A percentile compares a stretch with the other conserved stretches of the same genome.
These are phyloP conservation scores for Orius insidiosus DNA, from an alignment of 1,140 invertebrate genomes.

Conservation along the genomic window DNA sequence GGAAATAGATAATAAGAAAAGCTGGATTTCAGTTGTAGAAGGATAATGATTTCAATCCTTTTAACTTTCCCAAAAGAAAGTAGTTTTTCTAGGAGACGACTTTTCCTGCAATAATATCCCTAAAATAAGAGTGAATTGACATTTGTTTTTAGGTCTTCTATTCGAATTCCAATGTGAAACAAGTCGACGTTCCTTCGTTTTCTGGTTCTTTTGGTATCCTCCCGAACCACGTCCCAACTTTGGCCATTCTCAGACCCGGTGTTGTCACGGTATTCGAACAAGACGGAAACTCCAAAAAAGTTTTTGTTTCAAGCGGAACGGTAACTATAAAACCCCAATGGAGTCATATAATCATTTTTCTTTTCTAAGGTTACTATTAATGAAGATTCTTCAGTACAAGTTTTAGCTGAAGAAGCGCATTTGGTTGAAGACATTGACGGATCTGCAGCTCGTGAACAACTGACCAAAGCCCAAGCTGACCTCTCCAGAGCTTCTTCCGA, in stretches of 20 bases:
- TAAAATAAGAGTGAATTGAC: too few relatives aligned
- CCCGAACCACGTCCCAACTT: slow-evolving; percentile 88
- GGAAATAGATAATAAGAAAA: too few relatives aligned
- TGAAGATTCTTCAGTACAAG: slow-evolving; percentile 93
- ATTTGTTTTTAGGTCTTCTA: slow-evolving; percentile 65
- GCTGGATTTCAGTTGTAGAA: too few relatives aligned
- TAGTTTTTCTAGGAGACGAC: too few relatives aligned
- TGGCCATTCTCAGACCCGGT: slow-evolving; percentile 92
- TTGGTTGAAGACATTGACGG: slow-evolving; percentile 71
- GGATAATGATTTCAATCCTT: too few relatives aligned
- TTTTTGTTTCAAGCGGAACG: slow-evolving; percentile 93
- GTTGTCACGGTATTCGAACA: slow-evolving; percentile 85
- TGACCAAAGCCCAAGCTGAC: slow-evolving; percentile 71
- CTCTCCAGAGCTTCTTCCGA: slow-evolving; percentile 63
- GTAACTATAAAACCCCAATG: too few relatives aligned
- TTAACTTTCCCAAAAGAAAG: too few relatives aligned
- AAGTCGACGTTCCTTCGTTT: slow-evolving; percentile 96
- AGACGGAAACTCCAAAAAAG: slow-evolving; percentile 65
- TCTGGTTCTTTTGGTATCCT: slow-evolving; percentile 94
- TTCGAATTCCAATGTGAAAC: slow-evolving; percentile 67
- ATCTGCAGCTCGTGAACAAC: slow-evolving; percentile 57
- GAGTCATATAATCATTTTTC: background rate
- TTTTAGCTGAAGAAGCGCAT: slow-evolving; percentile 94
- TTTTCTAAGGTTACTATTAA: slow-evolving; percentile 90
- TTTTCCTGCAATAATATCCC: too few relatives aligned